Evolutionary conservation across 2,888 invertebrate genomes (phyloP).

Genomic region (Protonemura montana): DNA sequence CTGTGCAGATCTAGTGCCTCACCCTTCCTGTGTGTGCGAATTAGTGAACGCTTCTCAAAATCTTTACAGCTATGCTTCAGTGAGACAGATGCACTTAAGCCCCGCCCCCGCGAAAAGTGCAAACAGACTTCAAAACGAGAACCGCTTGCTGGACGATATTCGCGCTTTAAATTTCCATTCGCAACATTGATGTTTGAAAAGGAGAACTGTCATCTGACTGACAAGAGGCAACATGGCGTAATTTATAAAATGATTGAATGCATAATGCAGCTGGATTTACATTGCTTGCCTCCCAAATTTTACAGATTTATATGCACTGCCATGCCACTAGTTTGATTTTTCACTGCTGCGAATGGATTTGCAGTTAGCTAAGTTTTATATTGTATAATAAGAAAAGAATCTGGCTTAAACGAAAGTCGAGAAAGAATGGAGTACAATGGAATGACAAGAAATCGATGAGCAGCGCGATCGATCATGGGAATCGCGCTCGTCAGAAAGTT

Average conservation of each 20-base stretch:
- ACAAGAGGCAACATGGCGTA: too few relatives aligned
- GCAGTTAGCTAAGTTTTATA: too few relatives aligned
- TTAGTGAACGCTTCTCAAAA: neutral
- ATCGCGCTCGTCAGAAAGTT: neutral
- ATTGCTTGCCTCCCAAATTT: too few relatives aligned
- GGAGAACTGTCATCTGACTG: neutral
- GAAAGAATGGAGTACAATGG: neutral
- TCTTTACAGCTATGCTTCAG: neutral
- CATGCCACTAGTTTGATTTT: too few relatives aligned
- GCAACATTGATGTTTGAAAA: neutral
- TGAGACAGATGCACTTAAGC: neutral
- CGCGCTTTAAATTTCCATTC: neutral
- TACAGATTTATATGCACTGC: too few relatives aligned
- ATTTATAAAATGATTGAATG: too few relatives aligned
- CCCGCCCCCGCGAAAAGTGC: neutral
- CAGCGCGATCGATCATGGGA: neutral
- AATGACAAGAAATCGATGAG: slow-evolving; percentile 7
- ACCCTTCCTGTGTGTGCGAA: neutral
- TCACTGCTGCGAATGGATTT: too few relatives aligned
- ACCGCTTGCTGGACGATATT: neutral
- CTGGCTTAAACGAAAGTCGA: neutral
- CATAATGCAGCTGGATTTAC: too few relatives aligned
- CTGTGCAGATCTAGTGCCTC: neutral
- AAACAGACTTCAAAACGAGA: neutral
- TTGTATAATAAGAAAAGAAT: too few relatives aligned